Evolutionary conservation across 1,140 invertebrate species (phyloP).

Genomic region (Luehdorfia chinensis): DNA sequence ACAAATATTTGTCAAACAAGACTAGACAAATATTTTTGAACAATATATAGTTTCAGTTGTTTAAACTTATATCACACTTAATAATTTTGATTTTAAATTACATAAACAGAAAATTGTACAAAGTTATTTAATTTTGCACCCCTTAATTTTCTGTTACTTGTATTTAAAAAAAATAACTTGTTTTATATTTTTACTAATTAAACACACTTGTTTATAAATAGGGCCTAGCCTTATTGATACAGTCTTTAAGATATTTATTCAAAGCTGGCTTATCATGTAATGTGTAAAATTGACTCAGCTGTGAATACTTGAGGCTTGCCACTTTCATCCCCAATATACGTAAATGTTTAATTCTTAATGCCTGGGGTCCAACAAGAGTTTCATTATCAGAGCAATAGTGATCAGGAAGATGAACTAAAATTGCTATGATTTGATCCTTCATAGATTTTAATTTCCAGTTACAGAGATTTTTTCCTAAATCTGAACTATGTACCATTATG

Average conservation of each 20-base stretch:
- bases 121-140: background rate
- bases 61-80: too few species aligned
- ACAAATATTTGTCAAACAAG: conserved; percentile 7
- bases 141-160: too few species aligned
- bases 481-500: conserved; percentile 78
- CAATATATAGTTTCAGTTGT: background rate
- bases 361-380: conserved; percentile 80
- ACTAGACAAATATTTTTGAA: conserved; percentile 15
- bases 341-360: conserved; percentile 80
- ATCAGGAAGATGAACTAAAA: conserved; percentile 82
- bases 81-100: too few species aligned
- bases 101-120: background rate
- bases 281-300: conserved; percentile 69
- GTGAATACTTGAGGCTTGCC: conserved; percentile 78
- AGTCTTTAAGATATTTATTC: conserved; percentile 40
- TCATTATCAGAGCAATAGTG: conserved; percentile 79
- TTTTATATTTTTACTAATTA: background rate
- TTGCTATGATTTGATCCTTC: conserved; percentile 71
- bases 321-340: conserved; percentile 81
- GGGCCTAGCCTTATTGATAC: conserved; percentile 33
- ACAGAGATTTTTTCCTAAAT: conserved; percentile 52
- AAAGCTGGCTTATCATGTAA: conserved; percentile 45
- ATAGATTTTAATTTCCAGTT: conserved; percentile 60
- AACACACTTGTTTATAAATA: conserved; percentile 17
- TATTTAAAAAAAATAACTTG: conserved; percentile 13